Conservation (phyloP, 2,888 invertebrate species). For the Brachypterus glaber region DNA sequence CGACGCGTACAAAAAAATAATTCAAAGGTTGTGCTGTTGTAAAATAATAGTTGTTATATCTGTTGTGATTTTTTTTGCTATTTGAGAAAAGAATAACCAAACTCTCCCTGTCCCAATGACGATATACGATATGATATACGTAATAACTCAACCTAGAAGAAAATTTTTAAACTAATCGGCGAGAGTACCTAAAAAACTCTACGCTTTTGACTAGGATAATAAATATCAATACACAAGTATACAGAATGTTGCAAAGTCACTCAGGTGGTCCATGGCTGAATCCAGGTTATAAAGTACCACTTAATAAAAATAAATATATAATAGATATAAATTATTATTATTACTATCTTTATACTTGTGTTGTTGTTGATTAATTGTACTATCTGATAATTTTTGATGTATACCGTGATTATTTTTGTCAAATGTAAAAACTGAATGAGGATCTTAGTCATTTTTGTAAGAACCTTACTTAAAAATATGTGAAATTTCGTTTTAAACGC, state of each 20-base stretch:
- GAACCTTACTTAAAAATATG: too few species aligned
- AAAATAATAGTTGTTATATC: slow-evolving; percentile 44
- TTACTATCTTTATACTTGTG: slow-evolving; percentile 8
- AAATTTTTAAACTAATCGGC: slow-evolving; percentile 20
- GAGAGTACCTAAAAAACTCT: slow-evolving; percentile 13
- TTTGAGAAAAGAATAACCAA: slow-evolving; percentile 29
- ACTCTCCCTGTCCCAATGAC: slow-evolving; percentile 25
- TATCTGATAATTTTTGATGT: too few species aligned
- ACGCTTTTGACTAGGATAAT: slow-evolving; percentile 27
- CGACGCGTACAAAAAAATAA: slow-evolving; percentile 37
- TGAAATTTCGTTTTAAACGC: too few species aligned
- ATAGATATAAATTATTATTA: slow-evolving; percentile 7
- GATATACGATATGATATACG: slow-evolving; percentile 41
- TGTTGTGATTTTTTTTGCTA: slow-evolving; percentile 43
- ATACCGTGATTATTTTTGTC: too few species aligned
- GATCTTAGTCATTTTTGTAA: too few species aligned
- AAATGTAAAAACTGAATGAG: too few species aligned
- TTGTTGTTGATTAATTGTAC: slow-evolving; percentile 1
- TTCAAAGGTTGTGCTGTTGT: slow-evolving; percentile 45
- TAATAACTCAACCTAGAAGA: slow-evolving; percentile 38
- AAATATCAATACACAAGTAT: slow-evolving; percentile 40
- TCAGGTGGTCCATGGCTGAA: slow-evolving; percentile 41
- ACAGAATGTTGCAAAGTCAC: slow-evolving; percentile 42
- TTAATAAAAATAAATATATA: slow-evolving; percentile 9
- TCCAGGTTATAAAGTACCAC: slow-evolving; percentile 21